Evolutionary conservation across 2,888 invertebrate genomes (phyloP), one percentile per base, ranked within the genome.

Genomic region (Andrena praecox): DNA sequence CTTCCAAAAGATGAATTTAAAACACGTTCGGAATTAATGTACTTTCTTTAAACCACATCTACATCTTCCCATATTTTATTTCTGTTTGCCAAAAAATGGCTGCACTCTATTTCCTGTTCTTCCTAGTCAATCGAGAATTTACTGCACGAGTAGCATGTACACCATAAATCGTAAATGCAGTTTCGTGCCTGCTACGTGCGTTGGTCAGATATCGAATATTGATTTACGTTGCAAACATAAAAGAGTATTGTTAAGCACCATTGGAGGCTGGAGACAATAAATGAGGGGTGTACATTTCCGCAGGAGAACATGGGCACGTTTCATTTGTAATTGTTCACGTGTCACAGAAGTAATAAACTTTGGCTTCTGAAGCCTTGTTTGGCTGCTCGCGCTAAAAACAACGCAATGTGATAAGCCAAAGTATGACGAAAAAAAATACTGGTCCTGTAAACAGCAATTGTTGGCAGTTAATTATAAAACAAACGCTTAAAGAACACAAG

Each of bases 191-290:
- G 74, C 59, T 56, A 33, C 59, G 7, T 59, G 24, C 67, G 48
- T 27, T 74, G 59, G 16, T 7, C 27, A n/a, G 67, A 48, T 48
- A 74, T 74, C 48, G 67, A 67, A 48, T 74, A 74, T 59, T 67
- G 74, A 67, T 74, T 74, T 67, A 59, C 67, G 31, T 59, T 24
- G 7, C n/a, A 16, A 31, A 59, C 31, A 67, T 60, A 67, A 50
- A 66, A 48, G 56, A 67, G 67, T 59, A 74, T 74, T 67, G 67
- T 74, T 74, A 59, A 50, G 12, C 27, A 7, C 59, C 48, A 48
- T n/a, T 74, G 69, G 48, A 64, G 62, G 24, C 54, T 31, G 33
- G 35, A 48, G 35, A 64, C 54, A 70, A 70, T 62, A 64, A 69
- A 62, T 33, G 42, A 54, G 62, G 20, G n/a, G 0, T 16, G 6